A percentile compares a stretch with the other conserved stretches of the same genome.
These are phyloP conservation scores for Zaprionus camerounensis DNA, from an alignment of 1,140 invertebrate species.

Conservation along the genomic window DNA sequence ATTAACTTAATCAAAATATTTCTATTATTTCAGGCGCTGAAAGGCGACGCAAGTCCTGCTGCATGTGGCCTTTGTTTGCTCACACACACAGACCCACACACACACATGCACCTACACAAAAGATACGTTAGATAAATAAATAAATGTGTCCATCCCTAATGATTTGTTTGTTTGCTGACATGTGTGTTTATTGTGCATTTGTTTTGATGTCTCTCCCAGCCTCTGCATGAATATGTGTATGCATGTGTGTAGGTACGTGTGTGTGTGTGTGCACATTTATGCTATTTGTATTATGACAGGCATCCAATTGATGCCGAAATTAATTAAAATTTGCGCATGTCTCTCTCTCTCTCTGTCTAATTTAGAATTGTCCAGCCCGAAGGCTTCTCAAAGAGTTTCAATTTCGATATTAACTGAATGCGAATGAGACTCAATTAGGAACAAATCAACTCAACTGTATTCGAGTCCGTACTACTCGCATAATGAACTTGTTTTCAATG, in stretches of 20 bases:
- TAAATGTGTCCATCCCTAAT: slow-evolving; percentile 53
- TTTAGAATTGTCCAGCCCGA: background rate
- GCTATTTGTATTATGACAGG: slow-evolving; percentile 77
- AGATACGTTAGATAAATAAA: slow-evolving; percentile 60
- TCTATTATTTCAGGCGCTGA: slow-evolving; percentile 60
- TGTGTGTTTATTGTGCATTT: slow-evolving; percentile 31
- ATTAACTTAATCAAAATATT: slow-evolving; percentile 82
- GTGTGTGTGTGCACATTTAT: slow-evolving; percentile 29
- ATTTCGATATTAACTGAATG: slow-evolving; percentile 6
- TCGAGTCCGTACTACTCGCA: background rate
- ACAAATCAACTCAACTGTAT: background rate
- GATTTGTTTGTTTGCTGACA: slow-evolving; percentile 45
- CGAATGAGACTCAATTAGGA: slow-evolving; percentile 6
- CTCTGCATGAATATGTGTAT: slow-evolving; percentile 22
- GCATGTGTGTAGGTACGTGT: background rate
- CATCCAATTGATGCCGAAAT: slow-evolving; percentile 66
- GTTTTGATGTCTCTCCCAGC: slow-evolving; percentile 23
- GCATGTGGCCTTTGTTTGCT: slow-evolving; percentile 57
- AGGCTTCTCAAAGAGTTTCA: slow-evolving; percentile 15
- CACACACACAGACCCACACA: slow-evolving; percentile 12
- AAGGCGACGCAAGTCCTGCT: slow-evolving; percentile 31
- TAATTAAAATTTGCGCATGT: slow-evolving; percentile 71
- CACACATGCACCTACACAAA: slow-evolving; percentile 4
- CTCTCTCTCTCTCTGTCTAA: slow-evolving; percentile 2
- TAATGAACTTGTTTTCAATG: background rate